Evolutionary conservation across 35 echinoderm and acorn worm species (phyloP).

Genomic region (Nesometra sesokonis): DNA sequence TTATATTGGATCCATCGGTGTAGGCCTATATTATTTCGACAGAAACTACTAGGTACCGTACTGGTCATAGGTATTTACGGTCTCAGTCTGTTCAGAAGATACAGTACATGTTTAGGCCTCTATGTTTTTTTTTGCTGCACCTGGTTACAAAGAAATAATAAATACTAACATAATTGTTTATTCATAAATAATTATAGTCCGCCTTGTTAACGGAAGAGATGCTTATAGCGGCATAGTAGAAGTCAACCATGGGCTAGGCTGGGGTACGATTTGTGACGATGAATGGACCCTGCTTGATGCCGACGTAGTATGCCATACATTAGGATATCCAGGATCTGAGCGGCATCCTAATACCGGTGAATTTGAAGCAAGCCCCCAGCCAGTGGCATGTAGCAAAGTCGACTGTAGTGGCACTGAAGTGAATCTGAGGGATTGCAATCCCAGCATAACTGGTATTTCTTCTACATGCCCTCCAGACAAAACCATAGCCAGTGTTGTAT

Average conservation of each 20-base stretch:
- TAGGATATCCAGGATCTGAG: not conserved
- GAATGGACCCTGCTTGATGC: slow-evolving; percentile 1
- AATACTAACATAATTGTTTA: no score
- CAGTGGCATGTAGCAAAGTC: not conserved
- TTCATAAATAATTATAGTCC: not conserved
- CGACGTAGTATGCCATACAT: slow-evolving; percentile 22
- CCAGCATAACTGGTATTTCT: not conserved
- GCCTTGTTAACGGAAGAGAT: slow-evolving; percentile 6
- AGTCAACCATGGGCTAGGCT: slow-evolving; percentile 8
- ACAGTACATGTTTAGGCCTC: no score
- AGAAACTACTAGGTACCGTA: no score
- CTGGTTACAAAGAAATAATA: no score
- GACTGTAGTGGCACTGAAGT: not conserved
- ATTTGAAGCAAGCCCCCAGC: not conserved
- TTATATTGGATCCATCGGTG: no score
- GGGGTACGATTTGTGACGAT: slow-evolving; percentile 30
- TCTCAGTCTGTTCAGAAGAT: no score
- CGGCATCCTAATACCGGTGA: not conserved
- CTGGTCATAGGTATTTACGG: no score
- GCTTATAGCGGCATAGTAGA: slow-evolving; percentile 14
- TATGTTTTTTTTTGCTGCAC: no score
- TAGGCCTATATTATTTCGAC: no score
- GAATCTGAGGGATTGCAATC: not conserved
- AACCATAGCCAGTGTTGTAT: not conserved
- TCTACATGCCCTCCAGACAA: not conserved